A percentile compares a stretch with the other conserved stretches of the same genome.
Conservation (phyloP, 2,888 invertebrate genomes). For the Tinea trinotella region DNA sequence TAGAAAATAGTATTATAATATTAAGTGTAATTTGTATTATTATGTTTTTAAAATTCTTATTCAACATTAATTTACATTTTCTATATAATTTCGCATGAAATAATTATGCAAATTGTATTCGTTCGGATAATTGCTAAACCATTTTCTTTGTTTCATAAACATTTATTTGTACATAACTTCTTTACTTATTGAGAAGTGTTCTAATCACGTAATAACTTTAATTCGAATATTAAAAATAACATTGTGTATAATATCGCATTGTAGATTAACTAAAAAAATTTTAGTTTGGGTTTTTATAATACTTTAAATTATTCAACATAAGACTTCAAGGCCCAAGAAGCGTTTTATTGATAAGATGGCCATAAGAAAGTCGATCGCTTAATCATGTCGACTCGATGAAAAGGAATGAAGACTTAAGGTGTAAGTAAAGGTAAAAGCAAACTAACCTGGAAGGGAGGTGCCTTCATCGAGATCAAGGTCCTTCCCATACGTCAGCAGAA, state of each 20-base stretch:
- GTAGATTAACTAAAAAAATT: no score
- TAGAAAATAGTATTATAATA: no score
- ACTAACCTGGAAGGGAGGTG: no score
- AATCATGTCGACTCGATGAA: no score
- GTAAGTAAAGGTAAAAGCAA: no score
- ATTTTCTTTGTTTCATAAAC: background rate
- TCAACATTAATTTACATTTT: background rate
- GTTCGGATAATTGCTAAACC: background rate
- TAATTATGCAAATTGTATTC: conserved; percentile 6
- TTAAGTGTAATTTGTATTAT: conserved; percentile 21
- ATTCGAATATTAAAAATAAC: background rate
- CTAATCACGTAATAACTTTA: background rate
- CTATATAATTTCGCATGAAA: background rate
- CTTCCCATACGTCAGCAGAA: no score
- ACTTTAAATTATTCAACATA: no score
- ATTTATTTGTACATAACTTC: background rate
- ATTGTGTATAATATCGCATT: background rate
- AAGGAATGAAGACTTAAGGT: no score
- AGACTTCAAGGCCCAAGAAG: no score
- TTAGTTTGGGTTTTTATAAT: no score
- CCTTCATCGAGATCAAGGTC: no score
- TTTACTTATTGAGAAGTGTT: conserved; percentile 1
- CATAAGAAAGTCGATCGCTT: background rate
- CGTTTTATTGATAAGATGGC: no score
- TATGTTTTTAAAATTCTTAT: background rate